Evolutionary conservation across 2,797 vertebrate genomes (phyloP).

Genomic region (Tympanoctomys barrerae): DNA sequence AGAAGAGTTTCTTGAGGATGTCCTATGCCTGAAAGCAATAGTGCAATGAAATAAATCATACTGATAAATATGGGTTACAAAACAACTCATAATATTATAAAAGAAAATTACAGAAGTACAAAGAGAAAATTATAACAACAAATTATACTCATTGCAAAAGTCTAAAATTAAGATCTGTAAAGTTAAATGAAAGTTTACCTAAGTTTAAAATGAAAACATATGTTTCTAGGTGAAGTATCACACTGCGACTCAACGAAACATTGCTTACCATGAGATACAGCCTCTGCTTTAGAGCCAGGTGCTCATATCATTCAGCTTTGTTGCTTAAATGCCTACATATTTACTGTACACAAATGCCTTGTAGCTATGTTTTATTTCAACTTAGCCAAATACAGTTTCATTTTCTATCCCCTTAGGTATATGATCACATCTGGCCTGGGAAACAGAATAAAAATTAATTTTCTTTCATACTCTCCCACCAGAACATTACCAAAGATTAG

Average conservation of each 20-base stretch:
- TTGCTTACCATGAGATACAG: not conserved
- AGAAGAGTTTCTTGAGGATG: not conserved
- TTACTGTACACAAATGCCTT: not conserved
- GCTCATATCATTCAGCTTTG: not conserved
- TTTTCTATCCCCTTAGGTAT: not conserved
- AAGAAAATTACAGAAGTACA: not conserved
- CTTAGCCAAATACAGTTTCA: not conserved
- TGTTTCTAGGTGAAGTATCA: not conserved
- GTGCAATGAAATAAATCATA: not conserved
- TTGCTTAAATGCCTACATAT: not conserved
- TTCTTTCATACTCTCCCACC: not conserved
- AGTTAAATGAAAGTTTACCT: not conserved
- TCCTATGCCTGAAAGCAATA: not conserved
- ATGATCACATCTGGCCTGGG: not conserved
- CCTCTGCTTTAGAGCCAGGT: not conserved
- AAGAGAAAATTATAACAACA: not conserved
- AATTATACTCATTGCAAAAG: not conserved
- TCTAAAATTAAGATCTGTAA: not conserved
- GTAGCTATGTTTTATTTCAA: not conserved
- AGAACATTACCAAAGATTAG: not conserved
- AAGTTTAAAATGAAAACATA: not conserved
- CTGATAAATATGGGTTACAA: not conserved
- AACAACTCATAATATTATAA: not conserved
- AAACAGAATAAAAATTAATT: constrained; percentile 3
- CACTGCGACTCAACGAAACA: not conserved